Evolutionary conservation across 2,888 invertebrate genomes (phyloP).

Genomic region (Toxonevra muliebris): DNA sequence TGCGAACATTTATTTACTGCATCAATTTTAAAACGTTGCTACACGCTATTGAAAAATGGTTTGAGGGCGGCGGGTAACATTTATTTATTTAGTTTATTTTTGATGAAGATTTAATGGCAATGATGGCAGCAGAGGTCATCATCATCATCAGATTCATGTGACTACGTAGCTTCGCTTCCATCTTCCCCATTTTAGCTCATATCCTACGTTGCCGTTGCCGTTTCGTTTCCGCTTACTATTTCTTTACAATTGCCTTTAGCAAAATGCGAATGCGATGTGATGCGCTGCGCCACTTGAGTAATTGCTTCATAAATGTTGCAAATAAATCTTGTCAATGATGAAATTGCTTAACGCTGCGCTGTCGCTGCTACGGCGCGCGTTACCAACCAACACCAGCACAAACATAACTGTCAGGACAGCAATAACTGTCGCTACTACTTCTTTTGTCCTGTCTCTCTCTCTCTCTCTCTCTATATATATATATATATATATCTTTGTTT

Average conservation of each 20-base stretch:
- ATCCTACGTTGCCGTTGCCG: background rate
- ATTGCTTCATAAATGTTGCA: constrained; percentile 45
- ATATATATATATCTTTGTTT: too few species aligned
- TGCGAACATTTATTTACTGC: too few species aligned
- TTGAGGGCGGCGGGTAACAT: background rate
- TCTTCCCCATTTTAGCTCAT: background rate
- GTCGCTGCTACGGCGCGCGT: background rate
- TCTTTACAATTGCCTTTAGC: background rate
- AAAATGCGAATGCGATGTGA: too few species aligned
- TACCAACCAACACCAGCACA: background rate
- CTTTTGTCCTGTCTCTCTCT: background rate
- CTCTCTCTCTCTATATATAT: background rate
- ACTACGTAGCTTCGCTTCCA: background rate
- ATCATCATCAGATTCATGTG: background rate
- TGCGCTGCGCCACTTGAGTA: constrained; percentile 34
- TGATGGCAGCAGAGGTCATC: constrained; percentile 13
- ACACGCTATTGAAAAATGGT: background rate
- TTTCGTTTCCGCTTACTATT: background rate
- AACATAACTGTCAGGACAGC: background rate
- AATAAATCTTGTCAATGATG: constrained; percentile 44
- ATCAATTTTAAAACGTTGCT: too few species aligned
- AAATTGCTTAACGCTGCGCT: constrained; percentile 16
- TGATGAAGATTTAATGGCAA: constrained; percentile 20
- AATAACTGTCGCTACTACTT: background rate
- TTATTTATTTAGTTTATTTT: background rate